phyloP scores from a whole-genome alignment of 2,113 vertebrate genomes.

The Ornithorhynchus anatinus region DNA sequence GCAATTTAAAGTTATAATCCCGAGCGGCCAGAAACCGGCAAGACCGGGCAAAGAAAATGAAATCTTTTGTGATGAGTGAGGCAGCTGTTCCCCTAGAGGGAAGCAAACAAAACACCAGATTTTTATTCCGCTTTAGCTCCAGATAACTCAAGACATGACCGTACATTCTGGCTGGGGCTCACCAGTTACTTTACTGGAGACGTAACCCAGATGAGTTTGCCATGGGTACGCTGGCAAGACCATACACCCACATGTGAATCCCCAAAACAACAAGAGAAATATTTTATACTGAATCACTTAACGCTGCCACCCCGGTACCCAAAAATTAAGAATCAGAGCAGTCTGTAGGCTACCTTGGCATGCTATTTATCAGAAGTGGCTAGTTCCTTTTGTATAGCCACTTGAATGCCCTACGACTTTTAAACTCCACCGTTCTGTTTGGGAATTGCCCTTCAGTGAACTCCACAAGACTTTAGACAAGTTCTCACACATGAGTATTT shows the following conservation, averaged over 20 bases:
- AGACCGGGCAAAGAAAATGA: not conserved
- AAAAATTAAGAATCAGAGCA: not conserved
- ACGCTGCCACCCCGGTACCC: not conserved
- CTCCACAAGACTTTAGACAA: not conserved
- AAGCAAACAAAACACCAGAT: not conserved
- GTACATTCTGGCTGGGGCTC: conserved; percentile 12
- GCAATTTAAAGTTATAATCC: not conserved
- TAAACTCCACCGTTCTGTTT: conserved; percentile 3
- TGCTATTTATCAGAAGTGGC: not conserved
- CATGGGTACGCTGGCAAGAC: not conserved
- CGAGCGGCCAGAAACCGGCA: not conserved
- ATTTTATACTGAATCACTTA: not conserved
- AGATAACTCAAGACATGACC: not conserved
- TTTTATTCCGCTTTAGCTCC: not conserved
- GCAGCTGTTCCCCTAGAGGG: not conserved
- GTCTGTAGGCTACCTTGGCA: not conserved
- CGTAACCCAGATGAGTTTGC: not conserved
- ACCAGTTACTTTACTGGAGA: not conserved
- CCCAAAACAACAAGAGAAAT: not conserved
- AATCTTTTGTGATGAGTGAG: not conserved
- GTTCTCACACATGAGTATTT: not conserved
- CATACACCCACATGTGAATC: not conserved
- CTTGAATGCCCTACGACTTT: conserved; percentile 1
- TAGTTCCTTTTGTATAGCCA: not conserved
- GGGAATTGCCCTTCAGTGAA: not conserved